Conservation (phyloP, 2,113 vertebrate species). For the Clarias gariepinus region DNA sequence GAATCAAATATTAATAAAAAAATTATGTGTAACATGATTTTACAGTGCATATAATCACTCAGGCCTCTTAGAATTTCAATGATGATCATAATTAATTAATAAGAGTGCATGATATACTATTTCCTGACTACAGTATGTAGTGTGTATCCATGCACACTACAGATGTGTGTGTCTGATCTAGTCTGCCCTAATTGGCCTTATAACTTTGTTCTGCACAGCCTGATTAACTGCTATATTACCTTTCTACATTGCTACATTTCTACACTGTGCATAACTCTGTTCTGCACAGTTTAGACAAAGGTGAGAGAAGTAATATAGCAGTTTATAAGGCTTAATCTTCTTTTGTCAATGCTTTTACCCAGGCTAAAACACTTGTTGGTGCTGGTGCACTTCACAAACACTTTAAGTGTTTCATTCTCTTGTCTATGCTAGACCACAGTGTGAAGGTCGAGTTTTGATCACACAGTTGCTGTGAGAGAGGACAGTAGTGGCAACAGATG, state of each 20-base stretch:
- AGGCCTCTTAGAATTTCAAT: too few relatives aligned
- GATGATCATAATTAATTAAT: too few relatives aligned
- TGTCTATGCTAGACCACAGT: constrained; percentile 19
- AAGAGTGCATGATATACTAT: too few relatives aligned
- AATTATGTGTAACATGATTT: too few relatives aligned
- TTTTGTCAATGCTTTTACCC: constrained; percentile 27
- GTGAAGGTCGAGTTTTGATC: constrained; percentile 29
- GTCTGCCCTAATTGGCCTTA: too few relatives aligned
- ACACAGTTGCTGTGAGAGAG: background rate
- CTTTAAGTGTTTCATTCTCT: background rate
- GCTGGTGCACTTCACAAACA: constrained; percentile 11
- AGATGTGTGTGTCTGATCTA: too few relatives aligned
- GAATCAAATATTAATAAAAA: too few relatives aligned
- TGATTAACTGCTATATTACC: too few relatives aligned
- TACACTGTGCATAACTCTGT: background rate
- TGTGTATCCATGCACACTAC: too few relatives aligned
- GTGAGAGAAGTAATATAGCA: constrained; percentile 11
- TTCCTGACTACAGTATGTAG: too few relatives aligned
- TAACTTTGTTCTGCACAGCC: background rate
- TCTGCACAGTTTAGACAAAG: background rate
- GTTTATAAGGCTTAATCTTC: constrained; percentile 29
- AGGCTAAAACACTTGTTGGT: constrained; percentile 14
- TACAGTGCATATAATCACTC: too few relatives aligned
- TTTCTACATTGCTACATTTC: too few relatives aligned
- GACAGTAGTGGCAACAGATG: constrained; percentile 26